phyloP scores from a whole-genome alignment of 2,113 vertebrate genomes.

The Pogona vitticeps region DNA sequence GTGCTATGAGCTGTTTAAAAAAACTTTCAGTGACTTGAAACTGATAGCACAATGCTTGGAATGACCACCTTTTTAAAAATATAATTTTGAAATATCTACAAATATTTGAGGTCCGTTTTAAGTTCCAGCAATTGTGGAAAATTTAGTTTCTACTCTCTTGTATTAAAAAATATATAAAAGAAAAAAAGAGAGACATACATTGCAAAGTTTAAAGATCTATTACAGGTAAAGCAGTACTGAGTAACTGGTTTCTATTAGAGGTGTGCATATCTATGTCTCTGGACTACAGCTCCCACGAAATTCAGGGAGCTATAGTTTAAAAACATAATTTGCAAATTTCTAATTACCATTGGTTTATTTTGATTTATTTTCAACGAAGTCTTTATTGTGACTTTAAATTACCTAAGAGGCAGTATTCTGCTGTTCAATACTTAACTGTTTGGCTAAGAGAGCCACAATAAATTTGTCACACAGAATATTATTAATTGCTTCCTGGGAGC shows the following conservation, averaged over 20 bases:
- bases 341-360: conserved; percentile 24
- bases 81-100: conserved; percentile 48
- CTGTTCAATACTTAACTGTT: conserved; percentile 56
- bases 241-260: conserved; percentile 34
- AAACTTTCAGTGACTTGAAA: conserved; percentile 56
- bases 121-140: conserved; percentile 59
- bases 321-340: too few species aligned
- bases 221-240: conserved; percentile 45
- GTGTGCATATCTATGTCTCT: too few species aligned
- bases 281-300: too few species aligned
- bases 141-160: conserved; percentile 39
- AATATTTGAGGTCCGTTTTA: conserved; percentile 62
- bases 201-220: conserved; percentile 42
- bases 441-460: conserved; percentile 55
- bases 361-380: conserved; percentile 45
- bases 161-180: conserved; percentile 13
- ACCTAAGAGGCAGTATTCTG: conserved; percentile 53
- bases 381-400: conserved; percentile 53
- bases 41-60: conserved; percentile 59
- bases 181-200: conserved; percentile 19
- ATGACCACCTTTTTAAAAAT: conserved; percentile 59
- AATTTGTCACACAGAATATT: conserved; percentile 49
- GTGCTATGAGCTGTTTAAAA: conserved; percentile 13
- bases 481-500: conserved; percentile 44
- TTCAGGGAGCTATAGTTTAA: too few species aligned